Conservation (phyloP, 2,797 vertebrate genomes). For the Valencia hispanica region DNA sequence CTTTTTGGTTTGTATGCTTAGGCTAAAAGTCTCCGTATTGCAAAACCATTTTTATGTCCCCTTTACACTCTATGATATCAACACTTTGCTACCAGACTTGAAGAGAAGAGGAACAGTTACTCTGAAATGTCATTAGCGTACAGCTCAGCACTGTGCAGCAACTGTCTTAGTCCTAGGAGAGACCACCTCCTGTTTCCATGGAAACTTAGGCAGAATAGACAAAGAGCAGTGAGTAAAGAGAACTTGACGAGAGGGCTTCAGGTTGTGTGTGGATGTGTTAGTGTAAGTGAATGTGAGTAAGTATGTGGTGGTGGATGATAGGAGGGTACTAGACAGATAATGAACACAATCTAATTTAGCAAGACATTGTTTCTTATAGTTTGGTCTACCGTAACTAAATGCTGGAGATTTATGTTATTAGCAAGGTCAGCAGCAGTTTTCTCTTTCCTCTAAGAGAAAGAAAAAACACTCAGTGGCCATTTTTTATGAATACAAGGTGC, state of each 20-base stretch:
- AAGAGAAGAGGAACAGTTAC: constrained; percentile 68
- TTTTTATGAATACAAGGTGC: neutral
- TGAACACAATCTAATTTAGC: constrained; percentile 56
- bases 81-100: constrained; percentile 58
- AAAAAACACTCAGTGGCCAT: neutral
- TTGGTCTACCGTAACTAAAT: constrained; percentile 36
- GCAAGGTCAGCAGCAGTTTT: constrained; percentile 39
- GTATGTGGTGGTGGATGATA: constrained; percentile 40
- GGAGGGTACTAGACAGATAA: constrained; percentile 46
- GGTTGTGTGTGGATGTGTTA: constrained; percentile 43
- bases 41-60: constrained; percentile 33
- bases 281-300: constrained; percentile 16
- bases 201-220: constrained; percentile 79
- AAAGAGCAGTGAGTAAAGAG: constrained; percentile 58
- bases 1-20: constrained; percentile 28
- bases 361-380: constrained; percentile 43
- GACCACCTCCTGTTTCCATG: constrained; percentile 83
- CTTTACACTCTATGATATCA: constrained; percentile 31
- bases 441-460: neutral
- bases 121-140: constrained; percentile 77
- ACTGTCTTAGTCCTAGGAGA: constrained; percentile 76
- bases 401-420: constrained; percentile 38
- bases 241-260: constrained; percentile 39
- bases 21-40: constrained; percentile 23
- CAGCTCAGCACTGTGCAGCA: constrained; percentile 70